Evolutionary conservation across 2,797 vertebrate species (phyloP), one percentile per base, ranked within the genome.

Genomic region (Sebastiscus tertius): DNA sequence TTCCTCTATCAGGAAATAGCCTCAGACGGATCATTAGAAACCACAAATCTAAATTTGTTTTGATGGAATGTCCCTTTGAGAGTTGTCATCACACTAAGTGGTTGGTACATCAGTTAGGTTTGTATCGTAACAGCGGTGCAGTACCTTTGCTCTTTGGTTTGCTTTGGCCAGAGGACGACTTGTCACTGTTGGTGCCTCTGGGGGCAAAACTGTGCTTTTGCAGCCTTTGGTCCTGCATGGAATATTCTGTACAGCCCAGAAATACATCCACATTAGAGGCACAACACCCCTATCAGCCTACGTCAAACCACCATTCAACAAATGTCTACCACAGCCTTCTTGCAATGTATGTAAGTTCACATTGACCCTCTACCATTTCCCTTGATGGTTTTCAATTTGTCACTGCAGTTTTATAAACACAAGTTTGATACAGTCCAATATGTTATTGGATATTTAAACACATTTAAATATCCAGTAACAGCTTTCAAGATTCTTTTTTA

Each of bases 81-180:
- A 63, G 34, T 62, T n/a, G 75, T 39, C 8, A 18, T 76, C 67
- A 72, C 26, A 46, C 24, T 49, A 60, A 72, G 60, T 2, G 33
- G 36, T 67, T 16, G 33, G 20, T 14, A 29, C 12, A 46, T 24
- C 27, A 62, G 61, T 79, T 72, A 66, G 52, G 49, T 82, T 72
- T 78, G 72, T 68, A 66, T 75, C n/a, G 16, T 52, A 89, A 58
- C 76, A 80, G 56, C 77, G 55, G 74, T 82, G 68, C 60, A 72
- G 1, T 97, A 99, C 98, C 99, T 97, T 98, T 97, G 92, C 88
- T 96, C 95, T 99, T 99, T 96, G 97, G 97, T 97, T 99, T 99
- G 95, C 92, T 98, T 87, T 98, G 98, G 91, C 96, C 96, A 94
- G 96, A 97, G 64, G 95, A 91, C 69, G 91, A 95, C 95, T 99